Base-by-base conservation (phyloP, 2,113 vertebrate species). In the Prinia subflava region DNA sequence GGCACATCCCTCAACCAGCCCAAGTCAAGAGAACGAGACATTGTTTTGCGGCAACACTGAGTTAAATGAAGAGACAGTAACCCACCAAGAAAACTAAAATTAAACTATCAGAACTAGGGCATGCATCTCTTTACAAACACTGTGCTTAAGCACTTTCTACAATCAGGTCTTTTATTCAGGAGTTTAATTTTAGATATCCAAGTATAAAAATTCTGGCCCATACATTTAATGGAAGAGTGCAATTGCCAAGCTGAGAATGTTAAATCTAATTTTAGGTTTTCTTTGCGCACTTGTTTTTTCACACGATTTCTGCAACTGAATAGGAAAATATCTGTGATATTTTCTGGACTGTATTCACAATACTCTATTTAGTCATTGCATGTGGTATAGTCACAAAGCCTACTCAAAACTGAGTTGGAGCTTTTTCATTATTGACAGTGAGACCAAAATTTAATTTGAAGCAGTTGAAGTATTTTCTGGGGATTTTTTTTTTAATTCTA, bases 161-260 rank as follows among this genome's bases (percentile, higher is more conserved):
- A 94, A 96, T 96, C 93, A 96, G 79, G 93, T 95, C 95, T 88
- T 92, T 96, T 95, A 96, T 95, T 93, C 64, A 0, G 11, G 56
- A 56, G 35, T 80, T 78, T 96, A 96, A 96, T 95, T 96, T 96
- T 97, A 96, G 95, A 94, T 77, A 94, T 83, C 79, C 52, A 94
- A 91, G 90, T 94, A 96, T 86, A 94, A 96, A 95, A 94, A 96
- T 87, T 97, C 90, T 96, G 95, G 94, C 92, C 93, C 82, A 37
- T 93, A 95, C 69, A 64, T 83, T 92, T 86, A 96, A 94, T 96
- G 83, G 93, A 90, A 95, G 91, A 6, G 0, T 3, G 10, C 53
- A 1, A 94, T 75, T 94, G 93, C 95, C 95, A 95, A 90, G 88
- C 92, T 83, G 88, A 95, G 82, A 96, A 94, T 86, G 94, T 95